Percentiles rank a stretch among this genome's conserved stretches.
phyloP scores from a whole-genome alignment of 2,113 vertebrate species.

The Grus americana region DNA sequence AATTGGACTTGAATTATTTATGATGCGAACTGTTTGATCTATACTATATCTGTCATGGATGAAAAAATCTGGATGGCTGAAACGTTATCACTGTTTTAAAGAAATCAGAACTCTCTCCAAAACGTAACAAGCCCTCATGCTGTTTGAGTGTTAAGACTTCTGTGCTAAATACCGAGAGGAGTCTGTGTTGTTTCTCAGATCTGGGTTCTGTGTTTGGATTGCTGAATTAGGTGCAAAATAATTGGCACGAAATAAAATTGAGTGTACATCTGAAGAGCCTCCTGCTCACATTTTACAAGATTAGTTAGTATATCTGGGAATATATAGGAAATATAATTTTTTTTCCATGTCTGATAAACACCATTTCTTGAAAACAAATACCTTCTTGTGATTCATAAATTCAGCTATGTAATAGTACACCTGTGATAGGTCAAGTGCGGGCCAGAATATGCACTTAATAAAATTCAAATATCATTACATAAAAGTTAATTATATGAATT shows the following conservation, averaged over 20 bases:
- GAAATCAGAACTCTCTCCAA: constrained; percentile 46
- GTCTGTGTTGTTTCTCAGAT: constrained; percentile 64
- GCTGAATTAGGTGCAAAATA: constrained; percentile 59
- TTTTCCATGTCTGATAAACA: neutral
- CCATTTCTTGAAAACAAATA: neutral
- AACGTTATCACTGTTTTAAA: constrained; percentile 46
- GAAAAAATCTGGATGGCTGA: constrained; percentile 52
- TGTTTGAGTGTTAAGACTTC: constrained; percentile 67
- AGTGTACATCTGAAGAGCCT: constrained; percentile 51
- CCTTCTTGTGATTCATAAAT: constrained; percentile 20
- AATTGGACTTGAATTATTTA: constrained; percentile 67
- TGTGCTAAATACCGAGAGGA: constrained; percentile 52
- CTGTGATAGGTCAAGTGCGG: constrained; percentile 1
- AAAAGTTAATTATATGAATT: neutral
- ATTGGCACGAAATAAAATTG: constrained; percentile 50
- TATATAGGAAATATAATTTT: neutral
- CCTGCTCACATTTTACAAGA: constrained; percentile 45
- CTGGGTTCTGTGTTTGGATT: constrained; percentile 55
- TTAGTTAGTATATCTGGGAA: neutral
- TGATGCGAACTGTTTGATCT: constrained; percentile 57
- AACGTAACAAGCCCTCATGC: constrained; percentile 45
- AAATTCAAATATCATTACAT: constrained; percentile 27
- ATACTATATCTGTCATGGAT: constrained; percentile 48
- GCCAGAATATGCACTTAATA: constrained; percentile 7
- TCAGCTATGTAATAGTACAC: neutral